Conservation (phyloP, 2,113 vertebrate genomes). For the Bucco capensis region DNA sequence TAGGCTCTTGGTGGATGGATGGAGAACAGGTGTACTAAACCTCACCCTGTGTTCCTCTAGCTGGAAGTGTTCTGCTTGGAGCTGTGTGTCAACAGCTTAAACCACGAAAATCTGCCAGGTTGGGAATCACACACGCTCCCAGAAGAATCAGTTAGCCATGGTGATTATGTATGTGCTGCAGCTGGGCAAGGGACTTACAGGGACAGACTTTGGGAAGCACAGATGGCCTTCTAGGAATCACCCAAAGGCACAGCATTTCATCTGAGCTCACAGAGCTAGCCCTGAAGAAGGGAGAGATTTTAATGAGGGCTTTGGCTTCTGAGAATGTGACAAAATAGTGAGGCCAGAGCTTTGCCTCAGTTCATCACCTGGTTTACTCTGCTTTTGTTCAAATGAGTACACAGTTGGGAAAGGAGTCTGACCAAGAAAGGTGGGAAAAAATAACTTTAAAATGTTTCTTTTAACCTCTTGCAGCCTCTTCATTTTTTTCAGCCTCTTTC, state of each 20-base stretch:
- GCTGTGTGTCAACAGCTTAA: conserved; percentile 37
- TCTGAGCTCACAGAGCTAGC: not conserved
- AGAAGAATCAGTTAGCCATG: conserved; percentile 52
- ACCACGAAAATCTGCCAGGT: conserved; percentile 53
- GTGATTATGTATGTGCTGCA: not conserved
- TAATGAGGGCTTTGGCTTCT: not conserved
- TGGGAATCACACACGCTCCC: conserved; percentile 5
- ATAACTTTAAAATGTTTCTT: not conserved
- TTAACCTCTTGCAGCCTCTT: not conserved
- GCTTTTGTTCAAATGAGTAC: not conserved
- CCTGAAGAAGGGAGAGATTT: not conserved
- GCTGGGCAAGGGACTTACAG: not conserved
- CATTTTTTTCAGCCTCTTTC: not conserved
- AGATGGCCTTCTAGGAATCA: conserved; percentile 1
- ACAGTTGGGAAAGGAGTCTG: not conserved
- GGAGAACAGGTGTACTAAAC: conserved; percentile 52
- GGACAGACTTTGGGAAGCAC: not conserved
- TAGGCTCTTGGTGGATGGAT: not conserved
- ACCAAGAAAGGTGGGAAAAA: not conserved
- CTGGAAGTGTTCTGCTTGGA: conserved; percentile 54
- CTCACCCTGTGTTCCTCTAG: conserved; percentile 9
- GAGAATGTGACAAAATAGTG: not conserved
- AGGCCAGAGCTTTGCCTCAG: not conserved
- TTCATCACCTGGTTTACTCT: not conserved
- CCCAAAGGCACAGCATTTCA: not conserved